Percentiles rank a stretch among this genome's conserved stretches.
phyloP scores from a whole-genome alignment of 2,797 vertebrate genomes.

The Gorsachius magnificus region DNA sequence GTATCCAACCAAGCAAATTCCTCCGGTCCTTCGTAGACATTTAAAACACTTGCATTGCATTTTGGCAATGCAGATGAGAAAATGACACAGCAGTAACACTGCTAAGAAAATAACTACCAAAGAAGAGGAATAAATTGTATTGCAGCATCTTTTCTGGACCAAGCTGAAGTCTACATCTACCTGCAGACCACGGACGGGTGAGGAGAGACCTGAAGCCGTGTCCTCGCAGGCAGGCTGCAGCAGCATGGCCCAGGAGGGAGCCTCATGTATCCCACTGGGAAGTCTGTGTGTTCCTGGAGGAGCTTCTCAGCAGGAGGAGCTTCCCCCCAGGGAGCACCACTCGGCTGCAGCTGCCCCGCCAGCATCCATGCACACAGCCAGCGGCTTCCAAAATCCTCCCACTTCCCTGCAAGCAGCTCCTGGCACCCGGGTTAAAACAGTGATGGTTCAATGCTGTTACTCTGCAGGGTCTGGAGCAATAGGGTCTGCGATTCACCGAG shows the following conservation, averaged over 20 bases:
- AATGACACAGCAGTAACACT: neutral
- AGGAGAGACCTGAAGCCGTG: neutral
- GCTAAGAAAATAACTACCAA: neutral
- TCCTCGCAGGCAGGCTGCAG: neutral
- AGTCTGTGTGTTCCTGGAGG: neutral
- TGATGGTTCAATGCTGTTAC: fast-evolving
- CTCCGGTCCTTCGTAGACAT: neutral
- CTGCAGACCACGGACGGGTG: fast-evolving
- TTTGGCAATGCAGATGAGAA: neutral
- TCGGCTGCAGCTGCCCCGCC: neutral
- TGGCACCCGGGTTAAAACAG: neutral
- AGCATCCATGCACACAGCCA: neutral
- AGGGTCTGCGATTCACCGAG: neutral
- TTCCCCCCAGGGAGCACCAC: neutral
- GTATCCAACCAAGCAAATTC: neutral
- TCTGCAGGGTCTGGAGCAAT: neutral
- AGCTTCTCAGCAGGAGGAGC: neutral
- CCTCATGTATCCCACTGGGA: fast-evolving
- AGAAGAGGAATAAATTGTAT: neutral
- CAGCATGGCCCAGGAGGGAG: neutral
- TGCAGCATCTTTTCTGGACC: neutral
- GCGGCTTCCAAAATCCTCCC: neutral
- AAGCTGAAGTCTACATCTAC: neutral
- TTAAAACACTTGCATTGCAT: neutral
- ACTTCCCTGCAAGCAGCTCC: neutral